Conservation (phyloP, 2,113 vertebrate species). For the Phalacrocorax brasilianus region DNA sequence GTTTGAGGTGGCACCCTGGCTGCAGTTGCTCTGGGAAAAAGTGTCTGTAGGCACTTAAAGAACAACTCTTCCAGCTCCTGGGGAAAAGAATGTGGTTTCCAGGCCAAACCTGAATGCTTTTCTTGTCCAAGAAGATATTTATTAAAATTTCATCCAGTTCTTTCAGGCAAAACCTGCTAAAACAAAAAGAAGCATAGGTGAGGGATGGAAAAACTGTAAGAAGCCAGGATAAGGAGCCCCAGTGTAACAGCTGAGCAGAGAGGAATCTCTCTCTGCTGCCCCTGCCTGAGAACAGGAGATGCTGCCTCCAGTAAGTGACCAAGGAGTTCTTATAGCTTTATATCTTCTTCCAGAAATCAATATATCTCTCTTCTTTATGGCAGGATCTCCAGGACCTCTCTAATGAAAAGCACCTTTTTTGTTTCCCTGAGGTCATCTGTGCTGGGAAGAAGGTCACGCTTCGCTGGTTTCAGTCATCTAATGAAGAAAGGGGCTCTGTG, state of each 20-base stretch:
- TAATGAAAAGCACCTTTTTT: not conserved
- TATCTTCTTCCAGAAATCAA: not conserved
- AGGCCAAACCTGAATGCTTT: not conserved
- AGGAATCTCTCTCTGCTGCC: not conserved
- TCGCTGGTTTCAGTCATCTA: not conserved
- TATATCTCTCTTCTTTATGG: not conserved
- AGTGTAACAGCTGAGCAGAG: not conserved
- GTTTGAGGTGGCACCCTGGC: not conserved
- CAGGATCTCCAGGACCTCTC: not conserved
- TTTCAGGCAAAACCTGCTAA: not conserved
- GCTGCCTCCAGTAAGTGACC: not conserved
- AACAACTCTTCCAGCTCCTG: not conserved
- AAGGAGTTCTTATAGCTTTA: not conserved
- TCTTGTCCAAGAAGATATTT: not conserved
- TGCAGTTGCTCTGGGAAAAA: not conserved
- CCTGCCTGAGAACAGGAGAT: not conserved
- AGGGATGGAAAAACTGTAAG: not conserved
- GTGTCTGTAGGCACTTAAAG: not conserved
- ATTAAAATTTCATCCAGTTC: not conserved
- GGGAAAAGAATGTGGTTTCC: not conserved
- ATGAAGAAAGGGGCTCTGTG: constrained; percentile 15
- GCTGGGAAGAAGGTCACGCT: not conserved
- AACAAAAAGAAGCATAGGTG: not conserved
- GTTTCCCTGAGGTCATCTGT: not conserved
- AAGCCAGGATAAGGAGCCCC: not conserved